Percentiles rank a stretch among this genome's conserved stretches.
Conservation (phyloP, 2,888 invertebrate species). For the Aphodius sticticus region DNA sequence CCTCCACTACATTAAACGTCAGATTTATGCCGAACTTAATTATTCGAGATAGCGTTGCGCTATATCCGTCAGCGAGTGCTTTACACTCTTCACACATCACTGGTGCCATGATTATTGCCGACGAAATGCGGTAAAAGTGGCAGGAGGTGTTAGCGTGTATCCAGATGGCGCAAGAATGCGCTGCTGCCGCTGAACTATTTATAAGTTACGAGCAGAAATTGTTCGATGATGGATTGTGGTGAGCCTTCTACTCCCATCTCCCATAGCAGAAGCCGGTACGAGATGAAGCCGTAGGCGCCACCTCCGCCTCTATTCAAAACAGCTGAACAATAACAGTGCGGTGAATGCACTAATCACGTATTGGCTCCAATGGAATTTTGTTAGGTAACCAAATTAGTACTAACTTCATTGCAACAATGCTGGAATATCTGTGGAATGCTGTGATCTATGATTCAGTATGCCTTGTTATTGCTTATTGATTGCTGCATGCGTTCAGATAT, state of each 20-base stretch:
- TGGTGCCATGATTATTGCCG: background rate
- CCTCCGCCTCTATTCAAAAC: background rate
- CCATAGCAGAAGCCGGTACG: background rate
- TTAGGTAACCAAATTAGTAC: background rate
- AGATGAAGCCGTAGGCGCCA: background rate
- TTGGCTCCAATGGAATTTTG: background rate
- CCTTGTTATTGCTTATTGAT: background rate
- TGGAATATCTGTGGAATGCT: background rate
- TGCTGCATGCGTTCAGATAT: background rate
- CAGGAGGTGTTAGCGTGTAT: background rate
- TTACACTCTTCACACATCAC: background rate
- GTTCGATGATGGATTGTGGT: background rate
- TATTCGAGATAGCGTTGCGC: background rate
- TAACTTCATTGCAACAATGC: background rate
- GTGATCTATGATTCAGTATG: background rate
- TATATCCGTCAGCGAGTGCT: background rate
- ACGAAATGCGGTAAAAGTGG: background rate
- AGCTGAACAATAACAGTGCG: background rate
- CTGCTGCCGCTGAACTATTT: background rate
- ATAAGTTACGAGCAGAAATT: background rate
- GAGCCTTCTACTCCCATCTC: background rate
- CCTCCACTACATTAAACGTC: no score
- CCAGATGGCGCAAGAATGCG: conserved; percentile 4
- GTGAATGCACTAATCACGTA: background rate
- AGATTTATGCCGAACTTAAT: background rate